Percentiles rank a stretch among this genome's conserved stretches.
Conservation (phyloP, 1,140 invertebrate genomes). For the Diabrotica undecimpunctata region DNA sequence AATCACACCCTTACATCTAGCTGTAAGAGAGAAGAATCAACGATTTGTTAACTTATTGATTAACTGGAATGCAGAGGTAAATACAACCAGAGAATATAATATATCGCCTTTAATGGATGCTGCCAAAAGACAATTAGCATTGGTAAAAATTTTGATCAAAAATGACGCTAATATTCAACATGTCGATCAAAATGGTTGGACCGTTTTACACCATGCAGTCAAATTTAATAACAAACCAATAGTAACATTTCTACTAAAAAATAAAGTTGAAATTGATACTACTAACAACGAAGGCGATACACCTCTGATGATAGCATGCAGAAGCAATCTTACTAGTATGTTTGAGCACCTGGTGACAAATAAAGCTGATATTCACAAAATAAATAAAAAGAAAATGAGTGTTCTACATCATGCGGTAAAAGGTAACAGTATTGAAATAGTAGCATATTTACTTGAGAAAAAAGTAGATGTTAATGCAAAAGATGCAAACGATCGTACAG, state of each 20-base stretch:
- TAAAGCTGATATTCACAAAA: conserved; percentile 1
- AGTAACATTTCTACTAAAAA: too few species aligned
- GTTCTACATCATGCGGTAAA: conserved; percentile 10
- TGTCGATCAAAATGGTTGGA: too few species aligned
- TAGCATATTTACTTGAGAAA: not conserved
- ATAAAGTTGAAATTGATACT: not conserved
- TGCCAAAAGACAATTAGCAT: too few species aligned
- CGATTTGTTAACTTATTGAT: not conserved
- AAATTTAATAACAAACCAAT: too few species aligned
- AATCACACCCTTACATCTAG: not conserved
- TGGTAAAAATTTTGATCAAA: too few species aligned
- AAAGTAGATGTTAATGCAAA: conserved; percentile 5
- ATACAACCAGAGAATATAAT: too few species aligned
- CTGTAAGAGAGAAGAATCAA: not conserved
- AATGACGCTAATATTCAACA: too few species aligned
- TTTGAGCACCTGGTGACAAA: not conserved
- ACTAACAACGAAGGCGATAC: not conserved
- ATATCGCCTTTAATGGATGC: too few species aligned
- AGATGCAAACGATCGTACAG: not conserved
- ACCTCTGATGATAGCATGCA: conserved; percentile 1
- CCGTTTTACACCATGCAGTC: too few species aligned
- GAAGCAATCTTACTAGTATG: not conserved
- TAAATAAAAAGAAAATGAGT: conserved; percentile 4
- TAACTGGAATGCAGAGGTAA: not conserved
- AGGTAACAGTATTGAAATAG: conserved; percentile 1